phyloP scores from a whole-genome alignment of 2,888 invertebrate genomes.

The Monopis laevigella region DNA sequence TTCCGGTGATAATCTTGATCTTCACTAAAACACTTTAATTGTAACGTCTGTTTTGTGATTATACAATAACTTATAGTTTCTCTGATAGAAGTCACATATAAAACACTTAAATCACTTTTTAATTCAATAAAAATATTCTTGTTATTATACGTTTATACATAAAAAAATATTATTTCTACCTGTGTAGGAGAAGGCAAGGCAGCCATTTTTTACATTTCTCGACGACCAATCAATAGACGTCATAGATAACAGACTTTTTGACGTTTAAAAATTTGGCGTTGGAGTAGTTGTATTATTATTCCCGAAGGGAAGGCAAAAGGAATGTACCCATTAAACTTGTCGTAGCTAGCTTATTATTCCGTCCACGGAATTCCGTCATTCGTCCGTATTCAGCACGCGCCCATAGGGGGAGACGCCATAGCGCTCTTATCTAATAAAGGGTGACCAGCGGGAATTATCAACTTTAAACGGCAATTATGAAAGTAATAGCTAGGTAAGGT shows the following conservation, averaged over 20 bases:
- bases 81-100: not conserved
- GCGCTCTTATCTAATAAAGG: too few species aligned
- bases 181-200: constrained; percentile 86
- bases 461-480: too few species aligned
- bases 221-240: constrained; percentile 65
- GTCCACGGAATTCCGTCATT: too few species aligned
- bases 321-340: too few species aligned
- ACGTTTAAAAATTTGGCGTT: constrained; percentile 30
- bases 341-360: too few species aligned
- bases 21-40: too few species aligned
- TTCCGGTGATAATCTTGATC: too few species aligned
- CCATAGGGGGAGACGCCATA: too few species aligned
- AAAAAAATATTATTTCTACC: constrained; percentile 67
- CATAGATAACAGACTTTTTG: constrained; percentile 46
- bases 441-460: too few species aligned
- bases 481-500: too few species aligned
- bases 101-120: constrained; percentile 16
- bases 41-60: not conserved
- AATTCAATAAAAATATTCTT: constrained; percentile 20
- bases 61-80: not conserved
- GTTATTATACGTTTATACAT: constrained; percentile 20
- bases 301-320: too few species aligned
- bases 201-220: constrained; percentile 79
- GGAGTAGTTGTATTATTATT: constrained; percentile 7
- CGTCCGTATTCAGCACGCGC: too few species aligned